Conservation (phyloP, 2,888 invertebrate species). For the Apamea sordens region DNA sequence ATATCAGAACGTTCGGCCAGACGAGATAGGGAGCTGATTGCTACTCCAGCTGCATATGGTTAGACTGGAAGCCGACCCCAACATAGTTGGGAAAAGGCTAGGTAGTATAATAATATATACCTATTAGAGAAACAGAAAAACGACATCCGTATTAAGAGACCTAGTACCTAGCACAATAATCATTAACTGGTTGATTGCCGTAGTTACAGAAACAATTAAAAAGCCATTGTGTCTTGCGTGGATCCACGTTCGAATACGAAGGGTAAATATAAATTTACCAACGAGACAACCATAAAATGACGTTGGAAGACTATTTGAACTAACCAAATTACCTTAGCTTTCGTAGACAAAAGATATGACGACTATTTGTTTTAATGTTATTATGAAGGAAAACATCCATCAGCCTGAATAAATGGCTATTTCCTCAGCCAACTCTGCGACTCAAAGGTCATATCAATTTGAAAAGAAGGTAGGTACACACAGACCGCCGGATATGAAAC, state of each 20-base stretch:
- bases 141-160: too few relatives aligned
- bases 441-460: conserved; percentile 49
- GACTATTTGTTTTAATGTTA: conserved; percentile 34
- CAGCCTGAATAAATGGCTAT: conserved; percentile 23
- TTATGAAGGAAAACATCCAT: conserved; percentile 33
- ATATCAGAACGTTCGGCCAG: too few relatives aligned
- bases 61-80: too few relatives aligned
- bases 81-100: too few relatives aligned
- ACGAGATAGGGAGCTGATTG: too few relatives aligned
- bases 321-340: conserved; percentile 30
- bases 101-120: too few relatives aligned
- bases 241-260: background rate
- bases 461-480: conserved; percentile 25
- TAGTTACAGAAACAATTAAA: background rate
- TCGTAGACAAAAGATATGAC: conserved; percentile 28
- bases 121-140: background rate
- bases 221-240: background rate
- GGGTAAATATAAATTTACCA: conserved; percentile 9
- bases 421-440: conserved; percentile 11
- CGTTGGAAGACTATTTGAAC: conserved; percentile 4
- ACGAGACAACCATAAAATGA: conserved; percentile 14
- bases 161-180: background rate
- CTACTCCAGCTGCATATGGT: too few relatives aligned
- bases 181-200: background rate
- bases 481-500: conserved; percentile 56